Evolutionary conservation across 2,888 invertebrate genomes (phyloP), one percentile per base, ranked within the genome.

Genomic region (Eurytoma adleriae): DNA sequence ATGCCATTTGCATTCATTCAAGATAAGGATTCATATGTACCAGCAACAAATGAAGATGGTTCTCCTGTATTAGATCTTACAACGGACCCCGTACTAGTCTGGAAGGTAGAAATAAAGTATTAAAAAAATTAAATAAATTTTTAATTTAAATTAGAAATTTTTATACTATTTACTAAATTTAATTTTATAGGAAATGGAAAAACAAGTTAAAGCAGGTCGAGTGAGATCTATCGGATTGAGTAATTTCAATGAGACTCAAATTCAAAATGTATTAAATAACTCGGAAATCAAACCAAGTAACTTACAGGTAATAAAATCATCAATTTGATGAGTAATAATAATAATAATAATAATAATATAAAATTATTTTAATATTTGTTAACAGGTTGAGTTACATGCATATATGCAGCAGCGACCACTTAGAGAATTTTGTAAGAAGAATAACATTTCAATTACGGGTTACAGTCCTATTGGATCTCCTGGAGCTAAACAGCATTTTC

Each of bases 151-250:
- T 50, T 20, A 66, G 1, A 78, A n/a, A 50, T 7, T 68, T 61
- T 24, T 61, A n/a, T 14, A 66, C 0, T 2, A 13, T 68, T n/a
- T 48, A 62, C 20, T 30, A 48, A 27, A 56, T 18, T 18, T 64
- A n/a, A 56, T n/a, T 61, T 73, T 40, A 16, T 84, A 95, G 95
- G 94, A 91, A 87, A 93, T 96, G 94, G 96, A 96, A 89, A 91
- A 93, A 76, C 93, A 94, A 86, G 95, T 95, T 67, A 92, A 92
- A 82, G 91, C 92, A 72, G 95, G 96, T 3, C 91, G 92, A 27
- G 90, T 93, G 0, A 94, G 92, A 86, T 93, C 95, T n/a, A 94
- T 97, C 83, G 96, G 96, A 3, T 88, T 96, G 71, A 96, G 96
- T 70, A 97, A 97, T 90, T 96, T 95, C 90, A 96, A 95, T 87